Base-by-base conservation (phyloP, 2,113 vertebrate species). In the Heptranchias perlo region DNA sequence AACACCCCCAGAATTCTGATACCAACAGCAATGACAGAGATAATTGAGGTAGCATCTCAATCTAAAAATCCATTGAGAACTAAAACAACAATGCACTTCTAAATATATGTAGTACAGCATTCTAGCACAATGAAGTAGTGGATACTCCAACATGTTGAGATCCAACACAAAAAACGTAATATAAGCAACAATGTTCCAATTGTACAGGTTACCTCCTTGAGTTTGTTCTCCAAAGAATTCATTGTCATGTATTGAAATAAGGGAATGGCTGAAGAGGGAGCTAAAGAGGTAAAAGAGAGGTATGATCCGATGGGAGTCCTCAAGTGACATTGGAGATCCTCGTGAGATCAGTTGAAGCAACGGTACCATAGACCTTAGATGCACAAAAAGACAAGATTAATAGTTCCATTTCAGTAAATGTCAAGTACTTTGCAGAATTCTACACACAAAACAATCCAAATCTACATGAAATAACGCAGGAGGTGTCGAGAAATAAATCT, bases 281-380 rank as follows among this genome's bases (percentile, higher is more conserved):
- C 99, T 99, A 97, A 99, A 99, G 97, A 99, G 98, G 97, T 99
- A 99, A 97, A 99, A 99, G 96, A 99, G 98, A 47, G 99, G 99
- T 96, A 99, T 99, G 97, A 99, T 99, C 94, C 99, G 97, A 96
- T 98, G 98, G 0, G 99, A 99, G 96, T 99, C 99, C 96, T 99
- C 99, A 64, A 98, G 98, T 28, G 98, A 98, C 99, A 99, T 99
- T 3, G 99, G 99, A 5, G 99, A 99, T 28, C 99, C 99, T 96
- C 99, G 98, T 0, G 99, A 99, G 96, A 99, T 99, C 97, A 99
- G 98, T 96, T 99, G 99, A 7, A 99, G 98, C 96, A 99, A 97
- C 0, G 98, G 98, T 64, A 99, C 99, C 98, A 98, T 98, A 64
- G 99, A 99, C 97, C 99, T 99, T 97, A 54, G 11, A 96, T 64